A percentile compares a stretch with the other conserved stretches of the same genome.
Conservation (phyloP, 2,797 vertebrate genomes). For the Meriones psammophilus region DNA sequence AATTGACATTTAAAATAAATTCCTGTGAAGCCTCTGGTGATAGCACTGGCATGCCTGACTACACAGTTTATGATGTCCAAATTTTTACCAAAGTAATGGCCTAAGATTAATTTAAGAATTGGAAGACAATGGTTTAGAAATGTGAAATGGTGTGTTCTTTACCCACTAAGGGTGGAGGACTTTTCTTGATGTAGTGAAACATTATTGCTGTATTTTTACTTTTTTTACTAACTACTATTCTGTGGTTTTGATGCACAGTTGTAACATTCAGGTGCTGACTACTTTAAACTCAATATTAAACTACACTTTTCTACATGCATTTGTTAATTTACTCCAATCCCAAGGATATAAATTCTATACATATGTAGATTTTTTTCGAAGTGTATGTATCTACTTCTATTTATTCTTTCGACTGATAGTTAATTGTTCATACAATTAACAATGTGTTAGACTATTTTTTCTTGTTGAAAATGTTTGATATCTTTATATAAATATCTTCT, state of each 20-base stretch:
- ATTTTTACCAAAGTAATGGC: not conserved
- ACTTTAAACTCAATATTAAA: too few species aligned
- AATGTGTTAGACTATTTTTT: not conserved
- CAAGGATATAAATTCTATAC: not conserved
- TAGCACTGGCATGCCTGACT: not conserved
- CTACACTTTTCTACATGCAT: not conserved
- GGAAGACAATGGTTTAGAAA: not conserved
- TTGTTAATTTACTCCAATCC: not conserved
- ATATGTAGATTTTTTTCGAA: not conserved
- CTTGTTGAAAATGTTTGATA: not conserved
- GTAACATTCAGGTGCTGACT: not conserved
- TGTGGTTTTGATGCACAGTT: not conserved
- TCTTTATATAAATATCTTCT: not conserved
- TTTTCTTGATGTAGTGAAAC: not conserved
- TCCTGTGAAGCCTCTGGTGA: not conserved
- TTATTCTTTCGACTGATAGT: constrained; percentile 22
- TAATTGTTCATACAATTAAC: not conserved
- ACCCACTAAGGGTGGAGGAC: not conserved
- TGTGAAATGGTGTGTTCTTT: not conserved
- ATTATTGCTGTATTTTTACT: not conserved
- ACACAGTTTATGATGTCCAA: not conserved
- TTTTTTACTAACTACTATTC: not conserved
- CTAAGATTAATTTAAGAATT: not conserved
- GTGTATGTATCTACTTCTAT: not conserved
- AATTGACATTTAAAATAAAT: not conserved